phyloP scores from a whole-genome alignment of 92 coral and sea anemone species.

The Bergia puertoricense region DNA sequence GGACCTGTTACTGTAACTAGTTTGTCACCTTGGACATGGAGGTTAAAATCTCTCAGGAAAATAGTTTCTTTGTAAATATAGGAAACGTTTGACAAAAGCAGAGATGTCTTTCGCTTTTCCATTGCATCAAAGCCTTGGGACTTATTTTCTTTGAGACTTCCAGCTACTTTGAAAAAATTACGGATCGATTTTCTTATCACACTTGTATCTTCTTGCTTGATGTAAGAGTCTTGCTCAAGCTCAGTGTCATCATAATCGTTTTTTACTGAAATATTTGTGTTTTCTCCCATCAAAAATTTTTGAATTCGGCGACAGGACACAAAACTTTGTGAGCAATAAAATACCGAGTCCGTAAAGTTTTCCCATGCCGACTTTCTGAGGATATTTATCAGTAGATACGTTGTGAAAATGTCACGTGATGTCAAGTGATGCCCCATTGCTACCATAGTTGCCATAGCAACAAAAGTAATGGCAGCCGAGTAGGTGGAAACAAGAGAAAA shows the following conservation, averaged over 20 bases:
- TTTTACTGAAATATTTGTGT: not conserved
- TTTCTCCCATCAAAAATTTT: not conserved
- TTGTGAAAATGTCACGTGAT: conserved; percentile 2
- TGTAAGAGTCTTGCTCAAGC: not conserved
- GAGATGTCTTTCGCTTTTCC: not conserved
- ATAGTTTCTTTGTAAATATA: not conserved
- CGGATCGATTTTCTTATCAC: too few relatives aligned
- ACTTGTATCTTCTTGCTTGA: not conserved
- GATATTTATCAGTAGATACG: not conserved
- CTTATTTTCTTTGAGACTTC: not conserved
- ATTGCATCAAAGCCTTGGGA: not conserved
- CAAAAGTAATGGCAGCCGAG: not conserved
- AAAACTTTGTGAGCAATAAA: not conserved
- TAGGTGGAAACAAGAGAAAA: not conserved
- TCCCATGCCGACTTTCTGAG: not conserved
- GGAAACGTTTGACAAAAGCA: not conserved
- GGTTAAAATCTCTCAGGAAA: not conserved
- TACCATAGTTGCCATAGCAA: conserved; percentile 3
- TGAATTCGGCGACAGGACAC: not conserved
- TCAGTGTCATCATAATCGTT: not conserved
- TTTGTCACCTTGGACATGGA: not conserved
- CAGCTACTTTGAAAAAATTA: not conserved
- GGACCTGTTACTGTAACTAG: not conserved
- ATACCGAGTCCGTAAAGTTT: not conserved
- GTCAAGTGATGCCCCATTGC: not conserved